phyloP scores from a whole-genome alignment of 2,888 invertebrate species.

The Noctuana brunneofusca region DNA sequence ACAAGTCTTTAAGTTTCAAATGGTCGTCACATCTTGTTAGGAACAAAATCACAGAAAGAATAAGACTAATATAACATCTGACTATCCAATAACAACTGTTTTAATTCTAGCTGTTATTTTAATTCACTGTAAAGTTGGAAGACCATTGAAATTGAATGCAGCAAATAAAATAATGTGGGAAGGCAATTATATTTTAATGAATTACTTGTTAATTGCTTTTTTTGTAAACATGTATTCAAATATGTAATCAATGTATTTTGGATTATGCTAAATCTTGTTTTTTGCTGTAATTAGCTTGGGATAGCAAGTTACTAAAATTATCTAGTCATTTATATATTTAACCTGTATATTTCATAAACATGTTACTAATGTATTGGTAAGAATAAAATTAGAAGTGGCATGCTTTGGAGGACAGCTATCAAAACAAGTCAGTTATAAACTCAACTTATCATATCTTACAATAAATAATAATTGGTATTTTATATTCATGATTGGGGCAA shows the following conservation, averaged over 20 bases:
- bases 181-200: neutral
- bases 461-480: no score
- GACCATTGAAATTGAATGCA: neutral
- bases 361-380: neutral
- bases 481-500: no score
- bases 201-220: neutral
- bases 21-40: no score
- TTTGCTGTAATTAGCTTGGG: constrained; percentile 57
- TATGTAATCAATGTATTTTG: constrained; percentile 33
- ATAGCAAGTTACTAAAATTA: constrained; percentile 38
- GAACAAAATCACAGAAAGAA: neutral
- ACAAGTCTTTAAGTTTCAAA: no score
- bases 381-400: no score
- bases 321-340: constrained; percentile 27
- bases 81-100: neutral
- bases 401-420: no score
- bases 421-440: no score
- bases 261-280: constrained; percentile 46
- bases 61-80: neutral
- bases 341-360: constrained; percentile 8
- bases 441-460: no score
- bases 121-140: neutral
- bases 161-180: constrained; percentile 1
- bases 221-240: constrained; percentile 16
- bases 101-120: neutral